Evolutionary conservation across 2,888 invertebrate genomes (phyloP), one percentile per base, ranked within the genome.

Genomic region (Malthinus flaveolus): DNA sequence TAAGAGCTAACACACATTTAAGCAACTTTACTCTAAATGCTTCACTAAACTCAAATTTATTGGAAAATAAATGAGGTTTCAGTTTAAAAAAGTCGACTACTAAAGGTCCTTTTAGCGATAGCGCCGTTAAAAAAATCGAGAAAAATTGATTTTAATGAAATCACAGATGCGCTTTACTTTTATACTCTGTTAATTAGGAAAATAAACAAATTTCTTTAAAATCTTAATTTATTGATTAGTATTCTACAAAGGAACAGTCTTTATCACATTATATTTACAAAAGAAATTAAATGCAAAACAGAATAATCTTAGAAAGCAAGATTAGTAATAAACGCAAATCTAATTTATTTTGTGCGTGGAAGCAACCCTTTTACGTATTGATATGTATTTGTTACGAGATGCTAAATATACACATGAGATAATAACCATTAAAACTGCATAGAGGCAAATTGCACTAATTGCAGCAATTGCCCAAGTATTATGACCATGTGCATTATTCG

Each of bases 381-480:
- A n/a, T 12, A 37, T 23, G 7, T 32, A 37, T 32, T 49, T 36
- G n/a, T 36, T 37, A 7, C 37, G 37, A 7, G 32, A 12, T 12
- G 36, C 32, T 11, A 49, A 23, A 12, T 49, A 39, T 10, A 13
- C 32, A n/a, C 11, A 7, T 12, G 12, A 12, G 6, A 33, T 12
- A 35, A 48, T 35, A 5, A 23, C 10, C 44, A 49, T 55, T 9
- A 55, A 10, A 8, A 44, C 32, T 4, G 13, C 8, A 34, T 56
- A 59, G 10, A 55, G 11, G 53, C 42, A 13, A 8, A 80, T 80
- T 9, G 82, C 68, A 11, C 75, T 71, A 11, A 79, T 78, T 37
- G 82, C 65, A 8, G 82, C 67, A 1, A 77, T 63, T 6, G 79
- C 75, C 61, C 80, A 77, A 11, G 75, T 73, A 49, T 74, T 71